phyloP scores from a whole-genome alignment of 2,888 invertebrate genomes.

The Gastracanthus pulcherrimus region DNA sequence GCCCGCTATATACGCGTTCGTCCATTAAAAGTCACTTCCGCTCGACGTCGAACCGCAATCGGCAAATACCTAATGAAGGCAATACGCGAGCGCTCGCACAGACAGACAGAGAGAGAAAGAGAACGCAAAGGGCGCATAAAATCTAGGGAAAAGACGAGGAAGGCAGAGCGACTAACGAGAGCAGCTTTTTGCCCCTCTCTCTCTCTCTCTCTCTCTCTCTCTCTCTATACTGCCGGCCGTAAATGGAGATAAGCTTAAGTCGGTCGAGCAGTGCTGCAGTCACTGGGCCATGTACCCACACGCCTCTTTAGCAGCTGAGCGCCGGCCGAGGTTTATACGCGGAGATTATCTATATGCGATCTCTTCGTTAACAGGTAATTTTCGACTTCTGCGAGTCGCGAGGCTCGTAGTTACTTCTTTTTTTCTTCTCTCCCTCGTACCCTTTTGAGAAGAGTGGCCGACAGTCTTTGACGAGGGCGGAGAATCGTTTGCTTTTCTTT shows the following conservation, averaged over 20 bases:
- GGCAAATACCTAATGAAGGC: conserved; percentile 11
- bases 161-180: conserved; percentile 19
- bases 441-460: too few species aligned
- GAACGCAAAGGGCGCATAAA: background rate
- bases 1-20: background rate
- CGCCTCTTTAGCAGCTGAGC: background rate
- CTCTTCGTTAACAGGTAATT: conserved; percentile 25
- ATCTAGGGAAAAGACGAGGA: background rate
- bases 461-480: too few species aligned
- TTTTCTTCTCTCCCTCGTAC: background rate
- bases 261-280: background rate
- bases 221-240: background rate
- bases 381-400: background rate
- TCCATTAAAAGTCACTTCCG: conserved; percentile 1
- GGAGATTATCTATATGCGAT: background rate
- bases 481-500: background rate
- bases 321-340: background rate
- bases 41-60: background rate
- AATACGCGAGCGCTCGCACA: background rate
- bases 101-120: too few species aligned
- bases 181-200: background rate
- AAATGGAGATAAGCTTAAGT: conserved; percentile 46
- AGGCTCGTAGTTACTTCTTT: too few species aligned
- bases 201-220: background rate
- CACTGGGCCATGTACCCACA: background rate